Percentiles rank a stretch among this genome's conserved stretches.
These are phyloP conservation scores for Drosophila histrio DNA, from an alignment of 2,888 invertebrate genomes.

Conservation along the genomic window DNA sequence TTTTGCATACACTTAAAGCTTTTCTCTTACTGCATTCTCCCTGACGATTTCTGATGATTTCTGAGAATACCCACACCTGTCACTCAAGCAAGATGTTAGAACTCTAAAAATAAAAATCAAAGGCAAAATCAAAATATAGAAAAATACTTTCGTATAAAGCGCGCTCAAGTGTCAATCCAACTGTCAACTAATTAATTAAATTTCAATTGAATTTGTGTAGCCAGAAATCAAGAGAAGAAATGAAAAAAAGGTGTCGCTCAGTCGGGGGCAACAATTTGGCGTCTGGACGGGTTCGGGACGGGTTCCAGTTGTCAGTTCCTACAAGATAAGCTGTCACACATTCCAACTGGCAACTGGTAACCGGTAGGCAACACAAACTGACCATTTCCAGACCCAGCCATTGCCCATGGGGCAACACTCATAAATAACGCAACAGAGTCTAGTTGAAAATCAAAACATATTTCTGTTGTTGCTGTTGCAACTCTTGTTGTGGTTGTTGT, in stretches of 20 bases:
- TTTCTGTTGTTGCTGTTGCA: constrained; percentile 38
- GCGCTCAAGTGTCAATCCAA: constrained; percentile 78
- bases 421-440: constrained; percentile 69
- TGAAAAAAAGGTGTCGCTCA: constrained; percentile 58
- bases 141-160: constrained; percentile 41
- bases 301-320: constrained; percentile 79
- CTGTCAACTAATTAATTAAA: constrained; percentile 84
- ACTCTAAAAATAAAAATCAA: constrained; percentile 1
- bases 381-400: constrained; percentile 22
- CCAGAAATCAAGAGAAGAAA: constrained; percentile 53
- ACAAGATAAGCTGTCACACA: constrained; percentile 83
- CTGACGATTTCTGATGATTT: constrained; percentile 44
- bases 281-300: constrained; percentile 33
- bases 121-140: constrained; percentile 15
- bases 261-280: constrained; percentile 53
- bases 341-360: constrained; percentile 60
- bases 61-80: constrained; percentile 69
- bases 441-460: constrained; percentile 78
- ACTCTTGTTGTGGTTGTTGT: constrained; percentile 29
- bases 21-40: not conserved
- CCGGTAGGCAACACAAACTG: constrained; percentile 45
- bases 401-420: constrained; percentile 17
- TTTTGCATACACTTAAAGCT: not conserved
- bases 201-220: constrained; percentile 83
- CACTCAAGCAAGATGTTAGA: constrained; percentile 44